A percentile compares a stretch with the other conserved stretches of the same genome.
Evolutionary conservation across 2,888 invertebrate genomes (phyloP).

Genomic region (Macrophya alboannulata): DNA sequence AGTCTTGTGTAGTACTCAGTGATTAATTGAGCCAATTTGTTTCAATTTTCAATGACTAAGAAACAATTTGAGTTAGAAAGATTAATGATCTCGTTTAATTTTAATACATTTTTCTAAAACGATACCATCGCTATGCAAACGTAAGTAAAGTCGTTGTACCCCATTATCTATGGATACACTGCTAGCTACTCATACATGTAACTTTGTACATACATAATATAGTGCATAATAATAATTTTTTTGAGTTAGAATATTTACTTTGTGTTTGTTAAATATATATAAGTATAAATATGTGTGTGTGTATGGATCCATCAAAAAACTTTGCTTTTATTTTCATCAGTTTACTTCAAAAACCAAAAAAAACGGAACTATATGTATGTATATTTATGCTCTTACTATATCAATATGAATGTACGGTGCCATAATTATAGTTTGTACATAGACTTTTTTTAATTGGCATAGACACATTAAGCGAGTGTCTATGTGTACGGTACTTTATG

Average conservation of each 20-base stretch:
- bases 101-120: slow-evolving; percentile 15
- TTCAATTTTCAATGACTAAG: slow-evolving; percentile 5
- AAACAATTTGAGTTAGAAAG: slow-evolving; percentile 7
- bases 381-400: slow-evolving; percentile 12
- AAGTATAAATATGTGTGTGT: not conserved
- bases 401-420: slow-evolving; percentile 31
- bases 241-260: slow-evolving; percentile 39
- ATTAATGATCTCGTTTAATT: slow-evolving; percentile 12
- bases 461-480: slow-evolving; percentile 26
- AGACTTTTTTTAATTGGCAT: slow-evolving; percentile 33
- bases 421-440: slow-evolving; percentile 36
- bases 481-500: slow-evolving; percentile 41
- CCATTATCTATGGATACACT: slow-evolving; percentile 15
- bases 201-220: slow-evolving; percentile 39
- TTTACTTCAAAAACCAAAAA: not conserved
- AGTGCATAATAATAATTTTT: slow-evolving; percentile 31
- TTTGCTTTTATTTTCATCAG: slow-evolving; percentile 12
- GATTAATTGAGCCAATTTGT: slow-evolving; percentile 37
- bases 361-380: not conserved
- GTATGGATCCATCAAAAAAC: not conserved
- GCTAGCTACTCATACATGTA: slow-evolving; percentile 31
- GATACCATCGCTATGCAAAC: slow-evolving; percentile 10
- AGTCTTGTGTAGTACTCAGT: slow-evolving; percentile 38
- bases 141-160: slow-evolving; percentile 14
- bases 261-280: not conserved